Conservation (phyloP, 2,797 vertebrate species). For the Pitangus sulphuratus region DNA sequence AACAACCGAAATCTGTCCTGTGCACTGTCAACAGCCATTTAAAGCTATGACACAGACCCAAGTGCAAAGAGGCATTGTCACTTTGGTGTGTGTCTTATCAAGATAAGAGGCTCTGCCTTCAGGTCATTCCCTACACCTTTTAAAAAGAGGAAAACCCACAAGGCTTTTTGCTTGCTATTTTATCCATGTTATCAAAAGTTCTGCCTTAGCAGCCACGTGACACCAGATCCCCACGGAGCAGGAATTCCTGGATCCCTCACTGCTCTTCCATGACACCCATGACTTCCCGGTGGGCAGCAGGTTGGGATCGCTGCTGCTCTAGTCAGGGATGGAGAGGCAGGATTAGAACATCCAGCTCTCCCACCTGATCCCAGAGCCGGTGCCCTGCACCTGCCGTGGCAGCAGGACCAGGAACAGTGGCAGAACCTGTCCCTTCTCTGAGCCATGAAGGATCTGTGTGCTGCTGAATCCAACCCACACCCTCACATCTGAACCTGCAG, state of each 20-base stretch:
- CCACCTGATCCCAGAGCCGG: fast-evolving
- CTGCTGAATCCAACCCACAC: neutral
- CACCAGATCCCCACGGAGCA: neutral
- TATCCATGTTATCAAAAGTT: neutral
- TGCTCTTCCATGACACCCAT: fast-evolving
- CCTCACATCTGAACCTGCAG: neutral
- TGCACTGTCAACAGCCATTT: neutral
- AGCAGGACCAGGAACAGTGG: fast-evolving
- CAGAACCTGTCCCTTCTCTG: neutral
- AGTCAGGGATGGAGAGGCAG: neutral
- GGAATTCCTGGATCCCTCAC: neutral
- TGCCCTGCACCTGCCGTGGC: fast-evolving
- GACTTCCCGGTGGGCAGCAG: fast-evolving
- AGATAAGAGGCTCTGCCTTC: neutral
- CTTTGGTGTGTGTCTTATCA: neutral
- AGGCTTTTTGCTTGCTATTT: neutral
- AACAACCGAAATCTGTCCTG: neutral
- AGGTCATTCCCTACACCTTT: neutral
- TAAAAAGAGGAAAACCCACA: neutral
- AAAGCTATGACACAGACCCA: neutral
- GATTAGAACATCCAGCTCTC: neutral
- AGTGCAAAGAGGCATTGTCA: neutral
- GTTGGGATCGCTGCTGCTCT: neutral
- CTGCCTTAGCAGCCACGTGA: neutral
- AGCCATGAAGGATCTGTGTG: neutral